These are phyloP conservation scores for Xiphydria camelus DNA, from an alignment of 2,888 invertebrate genomes.

Conservation along the genomic window DNA sequence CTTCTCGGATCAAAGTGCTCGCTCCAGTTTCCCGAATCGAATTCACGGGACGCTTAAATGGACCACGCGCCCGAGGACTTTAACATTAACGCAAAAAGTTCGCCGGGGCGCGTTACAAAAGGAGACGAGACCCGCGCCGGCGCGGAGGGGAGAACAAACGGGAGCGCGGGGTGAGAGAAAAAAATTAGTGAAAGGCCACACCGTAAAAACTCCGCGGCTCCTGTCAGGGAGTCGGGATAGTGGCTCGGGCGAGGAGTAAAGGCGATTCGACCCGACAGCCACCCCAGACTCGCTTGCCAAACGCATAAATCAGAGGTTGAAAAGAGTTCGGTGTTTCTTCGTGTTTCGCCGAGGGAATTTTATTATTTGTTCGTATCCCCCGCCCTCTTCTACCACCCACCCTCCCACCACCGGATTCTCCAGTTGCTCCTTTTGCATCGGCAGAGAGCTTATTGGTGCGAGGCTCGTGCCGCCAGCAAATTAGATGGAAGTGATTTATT, in stretches of 20 bases:
- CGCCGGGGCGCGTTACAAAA: too few species aligned
- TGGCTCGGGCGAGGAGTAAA: slow-evolving; percentile 3
- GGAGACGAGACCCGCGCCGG: too few species aligned
- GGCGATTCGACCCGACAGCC: slow-evolving; percentile 16
- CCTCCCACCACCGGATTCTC: slow-evolving; percentile 1
- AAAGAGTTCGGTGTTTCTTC: slow-evolving; percentile 29
- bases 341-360: slow-evolving; percentile 24
- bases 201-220: slow-evolving; percentile 5
- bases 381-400: slow-evolving; percentile 2
- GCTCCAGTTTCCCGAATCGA: too few species aligned
- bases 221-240: slow-evolving; percentile 11
- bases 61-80: too few species aligned
- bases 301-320: slow-evolving; percentile 29
- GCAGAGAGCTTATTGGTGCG: slow-evolving; percentile 21
- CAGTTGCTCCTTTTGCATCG: slow-evolving; percentile 9
- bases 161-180: not conserved
- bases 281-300: slow-evolving; percentile 23
- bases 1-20: too few species aligned
- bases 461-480: slow-evolving; percentile 22
- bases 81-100: too few species aligned
- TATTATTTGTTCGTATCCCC: slow-evolving; percentile 19
- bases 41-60: too few species aligned
- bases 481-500: slow-evolving; percentile 26
- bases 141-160: not conserved
- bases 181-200: not conserved